Evolutionary conservation across 2,888 invertebrate species (phyloP), one percentile per base, ranked within the genome.

Genomic region (Pandemis cinnamomeana): DNA sequence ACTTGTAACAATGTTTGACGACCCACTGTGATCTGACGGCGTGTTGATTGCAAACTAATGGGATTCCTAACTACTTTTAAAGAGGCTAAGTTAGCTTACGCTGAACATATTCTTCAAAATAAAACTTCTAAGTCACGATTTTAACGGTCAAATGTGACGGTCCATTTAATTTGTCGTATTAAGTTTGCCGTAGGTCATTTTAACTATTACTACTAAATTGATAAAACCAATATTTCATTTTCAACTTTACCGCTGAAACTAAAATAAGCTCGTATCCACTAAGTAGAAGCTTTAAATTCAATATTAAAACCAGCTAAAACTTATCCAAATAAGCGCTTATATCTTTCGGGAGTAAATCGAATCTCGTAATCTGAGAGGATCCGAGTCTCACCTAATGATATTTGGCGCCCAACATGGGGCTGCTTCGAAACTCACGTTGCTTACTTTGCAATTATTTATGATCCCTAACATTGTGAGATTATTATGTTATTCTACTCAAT

Each of bases 331-430:
- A 66, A 63, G 69, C 72, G 44, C 71, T 74, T 78, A 77, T 78
- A 80, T 79, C 76, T 78, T 78, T 75, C 69, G 77, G 76, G 78
- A 78, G 80, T 80, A 80, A 83, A 83, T 83, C 80, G 80, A 80
- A 83, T 82, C 78, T 79, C 78, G 78, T 77, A 78, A 79, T 78
- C 78, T 75, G 71, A 75, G 71, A 77, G 36, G 77, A 77, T 74
- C 67, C 51, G 71, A 76, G 69, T 46, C 51, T 61, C 69, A 69
- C 62, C 44, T 75, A 76, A 76, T 67, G 70, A 69, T 72, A 71
- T 75, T 76, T 76, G 75, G 75, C 76, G 76, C 76, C 75, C 76
- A 75, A 61, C 71, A 42, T 76, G 76, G 76, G 74, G 67, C 72
- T 67, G 60, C n/a, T 11, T 66, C 27, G 6, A 13, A 36, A 6